Base-by-base conservation (phyloP, 92 coral and sea anemone genomes). In the Metridium senile region DNA sequence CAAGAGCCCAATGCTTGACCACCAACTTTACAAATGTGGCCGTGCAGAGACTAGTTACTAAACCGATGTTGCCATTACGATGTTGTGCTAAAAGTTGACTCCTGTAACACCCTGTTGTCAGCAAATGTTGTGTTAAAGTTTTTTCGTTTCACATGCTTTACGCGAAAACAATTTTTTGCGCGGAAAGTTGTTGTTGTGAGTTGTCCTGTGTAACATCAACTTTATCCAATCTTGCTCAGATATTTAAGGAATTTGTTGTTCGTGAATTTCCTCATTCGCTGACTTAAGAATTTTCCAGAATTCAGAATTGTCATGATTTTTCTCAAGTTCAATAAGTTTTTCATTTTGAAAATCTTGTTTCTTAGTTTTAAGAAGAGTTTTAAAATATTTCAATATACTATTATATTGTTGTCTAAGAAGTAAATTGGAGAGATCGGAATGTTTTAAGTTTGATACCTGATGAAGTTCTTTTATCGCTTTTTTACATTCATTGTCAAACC, bases 201-300 rank as follows among this genome's bases (percentile, higher is more conserved):
- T n/a, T n/a, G n/a, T n/a, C n/a, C n/a, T n/a, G n/a, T n/a, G n/a
- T n/a, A n/a, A n/a, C n/a, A n/a, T n/a, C n/a, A n/a, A n/a, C n/a
- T n/a, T n/a, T n/a, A 84, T 34, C 85, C 85, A 80, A 21, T 63
- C 17, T 20, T 79, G 35, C 63, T 80, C 85, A 20, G 71, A 32
- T 26, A 79, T 85, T 33, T 70, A 76, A 33, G 78, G 84, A 53
- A 66, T 13, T 13, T 27, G 28, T 61, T 54, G 32, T 64, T 71
- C 71, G 9, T 58, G 23, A 47, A 63, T 64, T 23, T 71, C 77
- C 20, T 85, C 86, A 57, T 73, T 79, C 32, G 76, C 63, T 13
- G 89, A 76, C 29, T 85, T 80, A 43, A 80, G 43, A 11, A 66
- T 26, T 22, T 80, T 65, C 85, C 89, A 85, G 80, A 85, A 80